Conservation (phyloP, 2,113 vertebrate genomes). For the Podiceps cristatus region DNA sequence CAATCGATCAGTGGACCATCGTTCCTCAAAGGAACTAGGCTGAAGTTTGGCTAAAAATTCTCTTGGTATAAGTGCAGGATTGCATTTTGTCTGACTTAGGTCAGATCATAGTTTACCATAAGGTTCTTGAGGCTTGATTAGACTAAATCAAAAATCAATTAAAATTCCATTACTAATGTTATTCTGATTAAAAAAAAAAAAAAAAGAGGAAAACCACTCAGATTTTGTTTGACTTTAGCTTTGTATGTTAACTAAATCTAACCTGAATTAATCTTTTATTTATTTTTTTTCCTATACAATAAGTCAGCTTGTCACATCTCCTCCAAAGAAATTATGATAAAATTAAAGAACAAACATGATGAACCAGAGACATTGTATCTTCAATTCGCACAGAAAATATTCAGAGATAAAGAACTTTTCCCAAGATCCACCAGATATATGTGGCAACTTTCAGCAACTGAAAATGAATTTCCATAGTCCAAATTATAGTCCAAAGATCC, state of each 20-base stretch:
- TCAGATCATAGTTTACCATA: background rate
- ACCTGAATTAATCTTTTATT: background rate
- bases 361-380: background rate
- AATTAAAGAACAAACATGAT: background rate
- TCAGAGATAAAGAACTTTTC: background rate
- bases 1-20: background rate
- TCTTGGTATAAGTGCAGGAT: background rate
- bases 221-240: background rate
- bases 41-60: background rate
- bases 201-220: background rate
- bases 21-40: background rate
- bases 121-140: background rate
- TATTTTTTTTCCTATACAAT: background rate
- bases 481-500: background rate
- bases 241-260: background rate
- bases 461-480: background rate
- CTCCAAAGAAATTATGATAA: background rate
- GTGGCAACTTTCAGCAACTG: background rate
- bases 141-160: background rate
- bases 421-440: background rate
- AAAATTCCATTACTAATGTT: background rate
- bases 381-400: background rate
- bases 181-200: background rate
- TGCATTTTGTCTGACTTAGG: background rate
- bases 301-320: background rate